Percentiles rank a stretch among this genome's conserved stretches.
Evolutionary conservation across 2,797 vertebrate genomes (phyloP).

Genomic region (Paedocypris micromegethes): DNA sequence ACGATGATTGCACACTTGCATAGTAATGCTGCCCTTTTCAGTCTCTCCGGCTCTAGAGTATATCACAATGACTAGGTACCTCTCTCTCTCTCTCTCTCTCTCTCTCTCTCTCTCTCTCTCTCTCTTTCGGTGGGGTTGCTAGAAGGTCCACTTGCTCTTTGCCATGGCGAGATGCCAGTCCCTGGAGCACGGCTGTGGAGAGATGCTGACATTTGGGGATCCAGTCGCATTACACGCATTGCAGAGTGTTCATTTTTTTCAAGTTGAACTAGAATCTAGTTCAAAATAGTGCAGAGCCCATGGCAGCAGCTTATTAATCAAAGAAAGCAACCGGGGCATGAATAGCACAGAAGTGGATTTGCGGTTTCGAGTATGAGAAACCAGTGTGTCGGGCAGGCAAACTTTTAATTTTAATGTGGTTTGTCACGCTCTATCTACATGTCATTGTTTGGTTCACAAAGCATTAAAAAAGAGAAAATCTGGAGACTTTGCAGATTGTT

Average conservation of each 20-base stretch:
- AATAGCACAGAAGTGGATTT: constrained; percentile 16
- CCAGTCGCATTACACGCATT: constrained; percentile 27
- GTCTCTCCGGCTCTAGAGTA: constrained; percentile 1
- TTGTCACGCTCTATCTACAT: constrained; percentile 55
- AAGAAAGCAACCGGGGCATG: constrained; percentile 44
- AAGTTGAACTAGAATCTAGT: constrained; percentile 33
- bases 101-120: background rate
- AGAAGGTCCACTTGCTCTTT: constrained; percentile 42
- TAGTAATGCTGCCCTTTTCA: constrained; percentile 23
- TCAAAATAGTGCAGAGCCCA: constrained; percentile 41
- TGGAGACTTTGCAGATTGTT: constrained; percentile 58
- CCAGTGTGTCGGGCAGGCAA: constrained; percentile 11
- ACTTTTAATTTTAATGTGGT: constrained; percentile 50
- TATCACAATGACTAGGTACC: constrained; percentile 16
- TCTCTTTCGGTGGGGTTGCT: constrained; percentile 15
- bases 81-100: background rate
- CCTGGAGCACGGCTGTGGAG: constrained; percentile 24
- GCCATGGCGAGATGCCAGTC: constrained; percentile 27
- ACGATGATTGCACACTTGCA: background rate
- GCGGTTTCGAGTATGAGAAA: constrained; percentile 14
- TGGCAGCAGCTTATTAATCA: constrained; percentile 45
- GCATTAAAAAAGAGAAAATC: constrained; percentile 54
- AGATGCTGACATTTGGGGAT: constrained; percentile 48
- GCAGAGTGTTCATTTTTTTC: constrained; percentile 15
- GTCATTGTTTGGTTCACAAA: constrained; percentile 61